A percentile compares a stretch with the other conserved stretches of the same genome.
Evolutionary conservation across 2,888 invertebrate genomes (phyloP).

Genomic region (Limnephilus lunatus): DNA sequence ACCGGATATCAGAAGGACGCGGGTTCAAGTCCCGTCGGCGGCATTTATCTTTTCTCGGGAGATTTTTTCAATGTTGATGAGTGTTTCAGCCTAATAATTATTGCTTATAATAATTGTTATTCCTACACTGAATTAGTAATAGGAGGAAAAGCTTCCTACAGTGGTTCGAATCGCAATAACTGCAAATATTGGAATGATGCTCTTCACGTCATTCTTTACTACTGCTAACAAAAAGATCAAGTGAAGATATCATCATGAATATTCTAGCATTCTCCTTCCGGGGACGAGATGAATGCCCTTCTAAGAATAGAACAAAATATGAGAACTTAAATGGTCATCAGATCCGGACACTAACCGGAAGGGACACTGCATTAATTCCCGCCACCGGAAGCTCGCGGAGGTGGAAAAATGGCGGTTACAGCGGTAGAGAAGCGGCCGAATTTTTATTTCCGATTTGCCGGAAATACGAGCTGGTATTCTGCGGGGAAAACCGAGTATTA

Average conservation of each 20-base stretch:
- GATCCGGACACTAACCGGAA: constrained; percentile 46
- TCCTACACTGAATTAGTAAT: no score
- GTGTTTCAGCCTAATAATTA: no score
- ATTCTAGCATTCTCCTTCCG: background rate
- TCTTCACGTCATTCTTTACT: background rate
- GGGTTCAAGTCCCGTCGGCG: no score
- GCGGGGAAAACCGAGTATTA: background rate
- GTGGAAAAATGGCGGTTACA: constrained; percentile 59
- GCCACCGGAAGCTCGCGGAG: constrained; percentile 59
- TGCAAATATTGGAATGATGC: no score
- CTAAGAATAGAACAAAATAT: background rate
- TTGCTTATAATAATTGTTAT: no score
- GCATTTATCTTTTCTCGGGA: no score
- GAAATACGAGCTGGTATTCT: background rate
- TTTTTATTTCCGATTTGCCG: constrained; percentile 2
- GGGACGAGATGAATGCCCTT: background rate
- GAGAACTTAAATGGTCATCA: constrained; percentile 13
- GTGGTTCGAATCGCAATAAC: no score
- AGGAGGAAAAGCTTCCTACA: no score
- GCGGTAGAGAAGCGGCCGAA: background rate
- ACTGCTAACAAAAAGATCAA: background rate
- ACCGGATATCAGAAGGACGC: no score
- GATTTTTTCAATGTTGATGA: no score
- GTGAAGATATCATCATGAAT: background rate
- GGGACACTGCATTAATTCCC: constrained; percentile 48